Percentiles rank a stretch among this genome's conserved stretches.
Evolutionary conservation across 2,888 invertebrate species (phyloP).

Genomic region (Acrobeloides nanus): DNA sequence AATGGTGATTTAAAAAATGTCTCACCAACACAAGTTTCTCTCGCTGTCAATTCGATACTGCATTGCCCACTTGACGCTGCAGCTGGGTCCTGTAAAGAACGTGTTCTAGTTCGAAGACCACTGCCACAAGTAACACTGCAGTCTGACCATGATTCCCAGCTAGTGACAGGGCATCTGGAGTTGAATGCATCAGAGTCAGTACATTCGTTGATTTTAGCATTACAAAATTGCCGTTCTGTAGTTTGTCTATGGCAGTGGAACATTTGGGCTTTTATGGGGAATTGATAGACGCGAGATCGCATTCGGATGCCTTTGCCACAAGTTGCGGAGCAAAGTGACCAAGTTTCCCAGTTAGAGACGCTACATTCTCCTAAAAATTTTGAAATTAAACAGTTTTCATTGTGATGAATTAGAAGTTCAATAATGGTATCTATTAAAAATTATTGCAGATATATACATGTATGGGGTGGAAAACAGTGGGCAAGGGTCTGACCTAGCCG

Average conservation of each 20-base stretch:
- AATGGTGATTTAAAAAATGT: constrained; percentile 1
- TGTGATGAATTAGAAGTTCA: constrained; percentile 3
- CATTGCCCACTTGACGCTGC: constrained; percentile 69
- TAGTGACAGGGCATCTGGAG: constrained; percentile 65
- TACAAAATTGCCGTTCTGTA: constrained; percentile 66
- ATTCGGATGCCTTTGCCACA: constrained; percentile 67
- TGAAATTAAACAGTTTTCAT: not conserved
- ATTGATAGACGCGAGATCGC: constrained; percentile 65
- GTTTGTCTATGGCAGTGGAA: constrained; percentile 61
- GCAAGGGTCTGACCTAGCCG: too few species aligned
- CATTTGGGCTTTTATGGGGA: constrained; percentile 59
- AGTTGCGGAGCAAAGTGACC: constrained; percentile 72
- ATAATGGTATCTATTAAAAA: constrained; percentile 8
- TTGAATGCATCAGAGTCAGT: constrained; percentile 53
- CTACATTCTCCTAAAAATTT: constrained; percentile 61
- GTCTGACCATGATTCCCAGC: constrained; percentile 70
- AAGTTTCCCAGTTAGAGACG: constrained; percentile 69
- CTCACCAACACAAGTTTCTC: constrained; percentile 71
- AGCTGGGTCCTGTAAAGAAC: constrained; percentile 67
- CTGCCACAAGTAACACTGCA: constrained; percentile 80
- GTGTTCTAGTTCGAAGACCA: constrained; percentile 72
- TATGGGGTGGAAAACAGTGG: too few species aligned
- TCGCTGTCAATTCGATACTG: constrained; percentile 64
- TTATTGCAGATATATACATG: too few species aligned
- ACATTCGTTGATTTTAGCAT: constrained; percentile 52